Evolutionary conservation across 2,113 vertebrate species (phyloP).

Genomic region (Serinus canaria): DNA sequence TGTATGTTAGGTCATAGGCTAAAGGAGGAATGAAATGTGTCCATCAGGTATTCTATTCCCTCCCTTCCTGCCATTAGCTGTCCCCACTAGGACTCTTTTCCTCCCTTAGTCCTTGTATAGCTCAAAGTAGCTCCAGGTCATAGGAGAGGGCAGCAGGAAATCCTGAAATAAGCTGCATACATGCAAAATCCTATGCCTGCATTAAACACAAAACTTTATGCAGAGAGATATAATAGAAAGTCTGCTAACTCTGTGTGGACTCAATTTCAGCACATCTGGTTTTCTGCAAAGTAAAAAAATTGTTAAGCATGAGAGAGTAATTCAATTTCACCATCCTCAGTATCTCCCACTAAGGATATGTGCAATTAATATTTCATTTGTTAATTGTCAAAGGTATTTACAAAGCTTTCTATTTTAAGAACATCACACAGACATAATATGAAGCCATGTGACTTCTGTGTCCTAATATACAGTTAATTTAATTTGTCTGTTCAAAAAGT

Average conservation of each 20-base stretch:
- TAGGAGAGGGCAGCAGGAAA: slow-evolving; percentile 44
- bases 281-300: background rate
- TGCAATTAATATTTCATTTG: background rate
- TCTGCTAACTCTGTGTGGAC: background rate
- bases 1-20: background rate
- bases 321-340: background rate
- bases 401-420: background rate
- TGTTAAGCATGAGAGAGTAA: background rate
- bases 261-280: background rate
- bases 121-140: slow-evolving; percentile 37
- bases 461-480: background rate
- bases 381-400: background rate
- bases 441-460: background rate
- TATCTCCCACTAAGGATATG: background rate
- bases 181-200: background rate
- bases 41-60: slow-evolving; percentile 12
- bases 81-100: slow-evolving; percentile 1
- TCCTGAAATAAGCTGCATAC: slow-evolving; percentile 24
- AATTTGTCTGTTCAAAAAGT: background rate
- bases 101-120: slow-evolving; percentile 17
- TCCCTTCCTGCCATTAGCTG: slow-evolving; percentile 47
- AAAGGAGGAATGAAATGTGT: slow-evolving; percentile 19
- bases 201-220: background rate
- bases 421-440: background rate
- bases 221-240: background rate